phyloP scores from a whole-genome alignment of 2,113 vertebrate genomes.

The Psammodynastes pulverulentus region DNA sequence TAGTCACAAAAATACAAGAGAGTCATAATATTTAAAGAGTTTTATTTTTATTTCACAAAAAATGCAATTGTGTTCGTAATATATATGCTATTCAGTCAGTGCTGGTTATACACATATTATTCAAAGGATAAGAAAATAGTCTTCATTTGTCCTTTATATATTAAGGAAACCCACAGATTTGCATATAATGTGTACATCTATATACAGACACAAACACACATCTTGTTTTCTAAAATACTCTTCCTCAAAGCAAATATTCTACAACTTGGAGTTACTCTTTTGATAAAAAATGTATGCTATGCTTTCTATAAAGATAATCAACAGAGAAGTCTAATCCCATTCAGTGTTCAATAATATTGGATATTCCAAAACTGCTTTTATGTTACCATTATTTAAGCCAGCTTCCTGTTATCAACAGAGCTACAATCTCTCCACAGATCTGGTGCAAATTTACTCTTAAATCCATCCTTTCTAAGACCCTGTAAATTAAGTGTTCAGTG shows the following conservation, averaged over 20 bases:
- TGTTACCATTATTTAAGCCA: constrained; percentile 37
- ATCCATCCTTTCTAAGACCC: background rate
- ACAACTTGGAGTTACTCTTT: constrained; percentile 57
- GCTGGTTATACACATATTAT: constrained; percentile 60
- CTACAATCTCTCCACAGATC: constrained; percentile 30
- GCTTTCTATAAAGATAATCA: constrained; percentile 40
- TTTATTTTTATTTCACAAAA: constrained; percentile 63
- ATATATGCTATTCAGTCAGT: constrained; percentile 66
- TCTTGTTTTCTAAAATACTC: constrained; percentile 45
- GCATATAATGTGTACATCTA: constrained; percentile 51
- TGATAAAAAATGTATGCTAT: constrained; percentile 15
- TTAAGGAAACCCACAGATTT: constrained; percentile 52
- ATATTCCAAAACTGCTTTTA: constrained; percentile 42
- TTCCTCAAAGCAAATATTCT: constrained; percentile 57
- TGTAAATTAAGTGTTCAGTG: background rate
- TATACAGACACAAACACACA: constrained; percentile 2
- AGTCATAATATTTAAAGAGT: constrained; percentile 62
- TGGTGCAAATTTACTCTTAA: constrained; percentile 44
- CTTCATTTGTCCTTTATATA: constrained; percentile 51
- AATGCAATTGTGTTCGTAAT: constrained; percentile 56
- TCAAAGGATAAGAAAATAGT: constrained; percentile 64
- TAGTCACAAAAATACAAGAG: background rate
- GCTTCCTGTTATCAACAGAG: constrained; percentile 49
- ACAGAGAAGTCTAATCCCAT: constrained; percentile 48
- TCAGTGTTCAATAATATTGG: constrained; percentile 43